Base-by-base conservation (phyloP, 2,888 invertebrate genomes). In the Gryllus longicercus region DNA sequence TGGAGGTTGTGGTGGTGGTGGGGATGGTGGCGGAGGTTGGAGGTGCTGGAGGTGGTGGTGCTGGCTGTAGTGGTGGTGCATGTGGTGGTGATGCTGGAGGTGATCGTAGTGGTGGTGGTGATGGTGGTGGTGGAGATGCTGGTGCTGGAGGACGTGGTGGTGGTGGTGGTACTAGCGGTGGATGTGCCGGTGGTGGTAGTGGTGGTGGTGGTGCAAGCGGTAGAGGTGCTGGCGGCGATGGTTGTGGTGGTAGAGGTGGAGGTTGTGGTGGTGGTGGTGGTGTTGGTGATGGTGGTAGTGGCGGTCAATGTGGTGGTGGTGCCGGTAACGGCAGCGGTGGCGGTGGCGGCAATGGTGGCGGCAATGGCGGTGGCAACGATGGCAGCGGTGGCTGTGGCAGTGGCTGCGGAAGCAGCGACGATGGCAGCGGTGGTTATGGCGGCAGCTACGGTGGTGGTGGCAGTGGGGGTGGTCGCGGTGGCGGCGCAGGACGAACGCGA, bases 301-400 rank as follows among this genome's bases (percentile, higher is more conserved):
- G 38, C 4, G 4, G 4, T 38, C n/a, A n/a, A n/a, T n/a, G n/a
- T n/a, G n/a, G n/a, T n/a, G n/a, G 2, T 38, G 2, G 38, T 5
- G 38, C 2, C 5, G 38, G 4, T 0, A 5, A 5, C 4, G 38
- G 4, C 5, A 2, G 4, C 38, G 25, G 75, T 18, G 3, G 14
- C 25, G 11, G 75, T 75, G 25, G 18, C 12, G 25, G 18, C 12
- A 14, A 1, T 1, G 25, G 14, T 75, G 11, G 75, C n/a, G 25
- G n/a, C n/a, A n/a, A n/a, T 16, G 2, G 16, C n/a, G 14, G 75
- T 16, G 25, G 79, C 51, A 78, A 76, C 76, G 76, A 50, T 78
- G 23, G 49, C n/a, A 25, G 80, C 21, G 76, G 80, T 25, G 74
- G 79, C 18, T 25, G 51, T 14, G 50, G 51, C n/a, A 18, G 79